phyloP scores from a whole-genome alignment of 2,113 vertebrate species.

The Theristicus caerulescens region DNA sequence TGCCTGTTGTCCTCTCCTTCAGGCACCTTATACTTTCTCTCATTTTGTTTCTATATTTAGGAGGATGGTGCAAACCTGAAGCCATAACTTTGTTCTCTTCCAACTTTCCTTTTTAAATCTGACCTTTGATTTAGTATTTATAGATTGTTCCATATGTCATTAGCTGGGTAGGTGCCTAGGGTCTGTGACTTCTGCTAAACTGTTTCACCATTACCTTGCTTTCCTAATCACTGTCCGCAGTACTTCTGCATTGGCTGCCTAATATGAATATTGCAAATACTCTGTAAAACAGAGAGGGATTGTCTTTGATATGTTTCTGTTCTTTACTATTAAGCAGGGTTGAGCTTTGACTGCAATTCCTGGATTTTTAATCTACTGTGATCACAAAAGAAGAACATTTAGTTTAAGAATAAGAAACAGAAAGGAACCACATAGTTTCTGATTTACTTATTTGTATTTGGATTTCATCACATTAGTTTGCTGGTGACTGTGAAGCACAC shows the following conservation, averaged over 20 bases:
- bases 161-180: not conserved
- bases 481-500: not conserved
- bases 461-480: not conserved
- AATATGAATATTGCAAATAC: not conserved
- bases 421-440: not conserved
- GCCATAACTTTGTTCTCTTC: not conserved
- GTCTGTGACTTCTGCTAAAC: not conserved
- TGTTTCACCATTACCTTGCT: not conserved
- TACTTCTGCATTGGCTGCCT: not conserved
- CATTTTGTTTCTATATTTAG: not conserved
- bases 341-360: not conserved
- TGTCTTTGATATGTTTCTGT: not conserved
- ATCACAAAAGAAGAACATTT: not conserved
- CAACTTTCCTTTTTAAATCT: not conserved
- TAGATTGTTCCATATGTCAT: not conserved
- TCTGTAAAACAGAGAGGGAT: not conserved
- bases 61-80: not conserved
- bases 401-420: not conserved
- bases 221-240: not conserved
- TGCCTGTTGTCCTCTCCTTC: conserved; percentile 13
- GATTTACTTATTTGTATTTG: not conserved
- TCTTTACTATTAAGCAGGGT: not conserved
- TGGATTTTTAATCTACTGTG: not conserved
- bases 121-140: not conserved
- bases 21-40: not conserved